Evolutionary conservation across 1,140 invertebrate species (phyloP).

Genomic region (Cataglyphis hispanica): DNA sequence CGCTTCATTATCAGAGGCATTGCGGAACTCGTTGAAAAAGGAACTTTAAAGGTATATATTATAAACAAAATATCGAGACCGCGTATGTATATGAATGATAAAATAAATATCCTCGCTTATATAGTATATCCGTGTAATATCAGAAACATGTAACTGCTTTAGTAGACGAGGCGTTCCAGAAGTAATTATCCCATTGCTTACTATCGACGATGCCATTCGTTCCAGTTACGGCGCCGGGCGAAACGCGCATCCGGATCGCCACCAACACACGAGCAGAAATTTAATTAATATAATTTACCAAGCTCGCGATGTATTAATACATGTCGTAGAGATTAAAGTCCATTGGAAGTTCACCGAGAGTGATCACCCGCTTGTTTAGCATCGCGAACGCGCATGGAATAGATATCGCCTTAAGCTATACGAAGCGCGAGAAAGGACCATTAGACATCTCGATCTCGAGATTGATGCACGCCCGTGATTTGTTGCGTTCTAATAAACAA

Average conservation of each 20-base stretch:
- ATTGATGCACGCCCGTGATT: conserved; percentile 24
- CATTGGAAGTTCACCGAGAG: conserved; percentile 46
- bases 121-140: conserved; percentile 44
- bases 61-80: conserved; percentile 1
- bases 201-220: conserved; percentile 65
- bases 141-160: conserved; percentile 41
- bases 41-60: conserved; percentile 29
- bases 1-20: neutral
- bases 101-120: conserved; percentile 45
- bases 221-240: conserved; percentile 52
- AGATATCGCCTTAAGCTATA: conserved; percentile 16
- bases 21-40: neutral
- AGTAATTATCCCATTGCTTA: conserved; percentile 71
- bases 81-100: neutral
- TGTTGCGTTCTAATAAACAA: conserved; percentile 25
- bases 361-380: conserved; percentile 55
- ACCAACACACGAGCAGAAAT: conserved; percentile 63
- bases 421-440: conserved; percentile 28
- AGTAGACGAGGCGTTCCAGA: conserved; percentile 43
- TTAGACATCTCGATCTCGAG: conserved; percentile 38
- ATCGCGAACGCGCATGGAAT: conserved; percentile 39
- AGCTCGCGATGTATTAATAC: conserved; percentile 71
- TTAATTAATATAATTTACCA: conserved; percentile 80
- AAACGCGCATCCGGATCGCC: conserved; percentile 49
- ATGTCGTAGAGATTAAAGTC: conserved; percentile 62